Percentiles rank a stretch among this genome's conserved stretches.
Evolutionary conservation across 37 sponge, comb jelly and placozoan species (phyloP).

Genomic region (Theonella swinhoei): DNA sequence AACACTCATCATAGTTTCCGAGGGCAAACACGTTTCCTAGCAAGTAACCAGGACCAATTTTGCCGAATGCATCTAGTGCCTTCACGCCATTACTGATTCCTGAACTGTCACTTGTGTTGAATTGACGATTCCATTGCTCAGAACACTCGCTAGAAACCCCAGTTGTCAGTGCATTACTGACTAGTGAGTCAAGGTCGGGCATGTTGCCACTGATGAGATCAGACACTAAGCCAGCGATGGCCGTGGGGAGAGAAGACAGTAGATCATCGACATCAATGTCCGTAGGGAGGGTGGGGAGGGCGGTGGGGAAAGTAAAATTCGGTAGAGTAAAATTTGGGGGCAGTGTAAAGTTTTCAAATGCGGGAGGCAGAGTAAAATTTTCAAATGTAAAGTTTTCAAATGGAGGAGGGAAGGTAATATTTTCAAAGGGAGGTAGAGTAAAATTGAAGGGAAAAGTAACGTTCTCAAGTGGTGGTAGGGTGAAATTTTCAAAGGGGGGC

Average conservation of each 20-base stretch:
- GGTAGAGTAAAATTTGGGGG: neutral
- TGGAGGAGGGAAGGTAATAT: too few relatives aligned
- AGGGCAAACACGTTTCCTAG: conserved; percentile 33
- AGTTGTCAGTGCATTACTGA: neutral
- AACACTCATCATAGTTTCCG: conserved; percentile 77
- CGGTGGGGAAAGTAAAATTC: neutral
- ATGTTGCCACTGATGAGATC: neutral
- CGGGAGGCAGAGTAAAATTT: neutral
- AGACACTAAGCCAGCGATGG: neutral
- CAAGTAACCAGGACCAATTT: conserved; percentile 39
- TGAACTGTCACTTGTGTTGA: neutral
- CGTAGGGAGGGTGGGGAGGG: neutral
- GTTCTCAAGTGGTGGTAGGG: neutral
- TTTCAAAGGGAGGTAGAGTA: too few relatives aligned
- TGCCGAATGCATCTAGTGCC: neutral
- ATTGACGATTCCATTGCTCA: neutral
- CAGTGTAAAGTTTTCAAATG: neutral
- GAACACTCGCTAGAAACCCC: neutral
- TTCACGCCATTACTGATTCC: neutral
- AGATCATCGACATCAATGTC: too few relatives aligned
- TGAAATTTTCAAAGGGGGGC: neutral
- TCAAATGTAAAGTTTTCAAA: too few relatives aligned
- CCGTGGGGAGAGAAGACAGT: neutral
- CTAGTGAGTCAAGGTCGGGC: neutral
- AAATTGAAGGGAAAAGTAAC: too few relatives aligned